A percentile compares a stretch with the other conserved stretches of the same genome.
These are phyloP conservation scores for Sphaeridia pumilis DNA, from an alignment of 2,888 invertebrate species.

Conservation along the genomic window DNA sequence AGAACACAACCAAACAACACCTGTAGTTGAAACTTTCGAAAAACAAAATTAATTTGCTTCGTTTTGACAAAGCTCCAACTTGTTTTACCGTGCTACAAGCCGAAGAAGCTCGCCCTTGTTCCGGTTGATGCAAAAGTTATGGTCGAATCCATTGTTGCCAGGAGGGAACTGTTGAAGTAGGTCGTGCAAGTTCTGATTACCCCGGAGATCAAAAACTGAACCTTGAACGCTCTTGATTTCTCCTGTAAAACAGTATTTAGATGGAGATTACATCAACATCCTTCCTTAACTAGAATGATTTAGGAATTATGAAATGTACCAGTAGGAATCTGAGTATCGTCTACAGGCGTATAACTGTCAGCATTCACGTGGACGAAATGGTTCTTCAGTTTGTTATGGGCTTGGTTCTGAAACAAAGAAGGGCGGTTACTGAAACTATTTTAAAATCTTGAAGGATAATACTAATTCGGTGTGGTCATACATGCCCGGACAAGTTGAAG, in stretches of 20 bases:
- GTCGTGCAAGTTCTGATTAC: slow-evolving; percentile 51
- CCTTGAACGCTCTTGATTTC: slow-evolving; percentile 57
- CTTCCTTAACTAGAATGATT: background rate
- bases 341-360: slow-evolving; percentile 59
- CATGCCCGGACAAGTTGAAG: slow-evolving; percentile 88
- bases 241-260: slow-evolving; percentile 43
- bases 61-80: background rate
- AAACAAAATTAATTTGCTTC: background rate
- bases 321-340: slow-evolving; percentile 58
- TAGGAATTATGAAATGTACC: slow-evolving; percentile 41
- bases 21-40: background rate
- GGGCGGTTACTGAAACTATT: background rate
- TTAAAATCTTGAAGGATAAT: background rate
- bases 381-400: slow-evolving; percentile 52
- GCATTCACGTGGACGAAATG: slow-evolving; percentile 63
- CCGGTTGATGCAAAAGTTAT: slow-evolving; percentile 63
- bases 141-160: slow-evolving; percentile 57
- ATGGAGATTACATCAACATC: background rate
- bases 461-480: slow-evolving; percentile 36
- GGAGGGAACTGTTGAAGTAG: slow-evolving; percentile 54
- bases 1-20: background rate
- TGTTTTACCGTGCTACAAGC: slow-evolving; percentile 11
- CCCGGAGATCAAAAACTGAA: slow-evolving; percentile 61
- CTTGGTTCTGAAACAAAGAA: slow-evolving; percentile 45
- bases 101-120: slow-evolving; percentile 8